A percentile compares a stretch with the other conserved stretches of the same genome.
Evolutionary conservation across 2,113 vertebrate species (phyloP).

Genomic region (Hippocampus barbouri): DNA sequence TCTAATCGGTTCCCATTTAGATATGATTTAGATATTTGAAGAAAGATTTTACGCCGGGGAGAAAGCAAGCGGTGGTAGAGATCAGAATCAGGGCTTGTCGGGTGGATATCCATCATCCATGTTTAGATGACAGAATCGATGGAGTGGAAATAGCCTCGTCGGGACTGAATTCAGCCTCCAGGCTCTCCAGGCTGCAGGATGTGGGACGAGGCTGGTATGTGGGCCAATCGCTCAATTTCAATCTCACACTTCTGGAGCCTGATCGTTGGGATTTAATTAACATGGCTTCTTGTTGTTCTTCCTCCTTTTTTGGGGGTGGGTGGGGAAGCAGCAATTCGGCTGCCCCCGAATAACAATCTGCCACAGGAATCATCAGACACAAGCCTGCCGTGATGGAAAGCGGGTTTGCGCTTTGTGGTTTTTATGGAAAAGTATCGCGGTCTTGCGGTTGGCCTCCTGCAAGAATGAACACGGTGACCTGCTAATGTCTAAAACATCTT

Average conservation of each 20-base stretch:
- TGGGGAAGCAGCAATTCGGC: conserved; percentile 33
- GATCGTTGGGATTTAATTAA: conserved; percentile 79
- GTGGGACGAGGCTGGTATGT: conserved; percentile 73
- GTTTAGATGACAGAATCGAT: conserved; percentile 80
- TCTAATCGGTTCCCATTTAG: conserved; percentile 32
- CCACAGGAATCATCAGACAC: conserved; percentile 4
- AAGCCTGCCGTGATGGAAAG: background rate
- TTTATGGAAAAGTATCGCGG: background rate
- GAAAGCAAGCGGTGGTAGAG: conserved; percentile 30
- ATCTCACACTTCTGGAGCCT: conserved; percentile 70
- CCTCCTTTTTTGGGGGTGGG: conserved; percentile 15
- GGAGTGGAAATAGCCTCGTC: conserved; percentile 77
- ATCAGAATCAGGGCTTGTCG: conserved; percentile 63
- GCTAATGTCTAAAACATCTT: conserved; percentile 9
- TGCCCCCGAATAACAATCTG: conserved; percentile 40
- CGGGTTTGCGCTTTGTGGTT: background rate
- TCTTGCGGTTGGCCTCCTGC: background rate
- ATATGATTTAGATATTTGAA: conserved; percentile 34
- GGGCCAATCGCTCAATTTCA: conserved; percentile 78
- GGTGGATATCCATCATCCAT: conserved; percentile 72
- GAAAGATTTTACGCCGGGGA: conserved; percentile 34
- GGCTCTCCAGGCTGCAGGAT: conserved; percentile 72
- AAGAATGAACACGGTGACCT: background rate
- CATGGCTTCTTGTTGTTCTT: conserved; percentile 52
- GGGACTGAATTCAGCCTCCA: conserved; percentile 74